phyloP scores from a whole-genome alignment of 2,888 invertebrate genomes.

The Galerucella nymphaeae region DNA sequence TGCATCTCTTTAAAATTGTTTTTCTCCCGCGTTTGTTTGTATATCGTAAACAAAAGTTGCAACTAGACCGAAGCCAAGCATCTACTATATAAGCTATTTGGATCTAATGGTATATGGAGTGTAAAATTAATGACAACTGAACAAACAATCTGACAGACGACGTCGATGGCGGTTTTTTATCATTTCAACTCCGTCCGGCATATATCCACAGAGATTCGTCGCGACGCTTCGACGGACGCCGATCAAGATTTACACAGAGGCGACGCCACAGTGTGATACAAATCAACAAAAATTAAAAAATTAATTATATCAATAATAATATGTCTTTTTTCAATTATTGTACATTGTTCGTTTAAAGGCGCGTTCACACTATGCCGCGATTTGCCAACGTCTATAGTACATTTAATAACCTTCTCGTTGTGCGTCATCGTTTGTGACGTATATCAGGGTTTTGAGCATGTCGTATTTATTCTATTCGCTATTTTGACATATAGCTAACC shows the following conservation, averaged over 20 bases:
- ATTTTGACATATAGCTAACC: too few species aligned
- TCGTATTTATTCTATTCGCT: too few species aligned
- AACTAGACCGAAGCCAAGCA: not conserved
- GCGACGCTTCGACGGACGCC: conserved; percentile 58
- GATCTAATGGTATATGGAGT: conserved; percentile 45
- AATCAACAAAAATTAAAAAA: too few species aligned
- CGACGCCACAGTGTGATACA: not conserved
- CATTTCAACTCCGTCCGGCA: conserved; percentile 45
- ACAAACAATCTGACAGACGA: conserved; percentile 59
- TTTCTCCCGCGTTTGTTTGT: too few species aligned
- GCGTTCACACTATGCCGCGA: too few species aligned
- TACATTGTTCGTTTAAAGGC: too few species aligned
- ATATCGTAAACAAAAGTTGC: conserved; percentile 2
- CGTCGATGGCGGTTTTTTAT: conserved; percentile 47
- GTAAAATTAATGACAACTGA: conserved; percentile 61
- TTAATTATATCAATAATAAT: too few species aligned
- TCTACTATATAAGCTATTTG: conserved; percentile 20
- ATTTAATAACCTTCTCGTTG: too few species aligned
- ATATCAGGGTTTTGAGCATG: too few species aligned
- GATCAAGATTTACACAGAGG: conserved; percentile 52
- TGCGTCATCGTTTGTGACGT: too few species aligned
- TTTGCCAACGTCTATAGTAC: too few species aligned
- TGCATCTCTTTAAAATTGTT: not conserved
- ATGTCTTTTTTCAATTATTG: too few species aligned
- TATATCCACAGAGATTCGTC: conserved; percentile 47